Evolutionary conservation across 2,888 invertebrate genomes (phyloP).

Genomic region (Gibbula magus): DNA sequence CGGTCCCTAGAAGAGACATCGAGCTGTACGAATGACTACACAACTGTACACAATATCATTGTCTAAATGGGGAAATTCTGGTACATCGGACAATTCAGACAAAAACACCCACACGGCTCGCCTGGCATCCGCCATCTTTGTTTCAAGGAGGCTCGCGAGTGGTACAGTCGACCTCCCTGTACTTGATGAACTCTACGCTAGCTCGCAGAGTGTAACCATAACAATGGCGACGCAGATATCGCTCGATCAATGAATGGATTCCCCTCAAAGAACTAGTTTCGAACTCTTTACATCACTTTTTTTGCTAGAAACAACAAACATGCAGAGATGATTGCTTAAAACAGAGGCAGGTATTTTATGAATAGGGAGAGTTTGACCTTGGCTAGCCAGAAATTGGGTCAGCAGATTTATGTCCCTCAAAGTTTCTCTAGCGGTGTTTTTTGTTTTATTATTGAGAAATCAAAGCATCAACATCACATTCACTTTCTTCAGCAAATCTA

Average conservation of each 20-base stretch:
- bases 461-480: neutral
- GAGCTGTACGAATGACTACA: too few relatives aligned
- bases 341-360: neutral
- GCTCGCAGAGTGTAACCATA: neutral
- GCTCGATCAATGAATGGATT: slow-evolving; percentile 3
- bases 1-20: too few relatives aligned
- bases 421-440: neutral
- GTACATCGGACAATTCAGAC: too few relatives aligned
- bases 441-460: neutral
- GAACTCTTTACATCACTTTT: slow-evolving; percentile 13
- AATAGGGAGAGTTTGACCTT: neutral
- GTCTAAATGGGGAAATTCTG: too few relatives aligned
- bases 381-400: neutral
- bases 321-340: neutral
- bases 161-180: neutral
- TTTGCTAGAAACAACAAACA: neutral
- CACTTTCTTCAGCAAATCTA: neutral
- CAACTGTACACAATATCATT: too few relatives aligned
- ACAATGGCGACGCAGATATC: neutral
- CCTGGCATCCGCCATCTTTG: too few relatives aligned
- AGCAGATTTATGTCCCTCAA: neutral
- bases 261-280: neutral
- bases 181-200: slow-evolving; percentile 1
- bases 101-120: too few relatives aligned
- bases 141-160: too few relatives aligned